Evolutionary conservation across 1,140 invertebrate species (phyloP).

Genomic region (Pseudomyrmex sp.): DNA sequence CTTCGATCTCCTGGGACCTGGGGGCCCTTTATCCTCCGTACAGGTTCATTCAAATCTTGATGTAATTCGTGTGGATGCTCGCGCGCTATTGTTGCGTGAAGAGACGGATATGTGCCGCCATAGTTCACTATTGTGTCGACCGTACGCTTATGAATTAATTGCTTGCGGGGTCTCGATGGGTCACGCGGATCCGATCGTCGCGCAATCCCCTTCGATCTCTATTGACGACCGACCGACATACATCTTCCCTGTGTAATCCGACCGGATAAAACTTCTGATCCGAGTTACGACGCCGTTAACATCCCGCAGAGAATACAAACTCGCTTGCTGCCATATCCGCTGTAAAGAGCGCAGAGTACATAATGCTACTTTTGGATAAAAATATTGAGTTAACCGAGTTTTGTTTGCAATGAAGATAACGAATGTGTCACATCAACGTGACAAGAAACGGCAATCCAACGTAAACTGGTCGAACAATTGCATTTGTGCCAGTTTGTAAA

Average conservation of each 20-base stretch:
- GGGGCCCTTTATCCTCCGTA: conserved; percentile 63
- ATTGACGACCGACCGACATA: conserved; percentile 26
- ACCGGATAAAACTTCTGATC: conserved; percentile 33
- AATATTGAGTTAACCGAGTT: not conserved
- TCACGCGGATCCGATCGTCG: conserved; percentile 45
- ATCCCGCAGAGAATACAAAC: conserved; percentile 21
- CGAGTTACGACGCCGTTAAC: conserved; percentile 37
- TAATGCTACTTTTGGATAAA: conserved; percentile 16
- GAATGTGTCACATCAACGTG: not conserved
- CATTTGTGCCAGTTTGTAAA: too few relatives aligned
- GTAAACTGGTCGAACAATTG: too few relatives aligned
- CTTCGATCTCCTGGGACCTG: conserved; percentile 28
- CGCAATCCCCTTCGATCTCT: conserved; percentile 48
- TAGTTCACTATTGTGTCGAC: conserved; percentile 67
- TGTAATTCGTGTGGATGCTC: conserved; percentile 53
- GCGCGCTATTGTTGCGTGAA: conserved; percentile 63
- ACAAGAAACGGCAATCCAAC: too few relatives aligned
- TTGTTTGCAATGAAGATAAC: not conserved
- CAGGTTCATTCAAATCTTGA: conserved; percentile 69
- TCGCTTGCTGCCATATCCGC: conserved; percentile 10
- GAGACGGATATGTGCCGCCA: conserved; percentile 63
- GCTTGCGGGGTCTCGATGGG: conserved; percentile 43
- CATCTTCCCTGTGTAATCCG: conserved; percentile 30
- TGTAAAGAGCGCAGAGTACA: not conserved
- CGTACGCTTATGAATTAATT: conserved; percentile 74